phyloP scores from a whole-genome alignment of 2,888 invertebrate genomes.

The Ariolimax columbianus region DNA sequence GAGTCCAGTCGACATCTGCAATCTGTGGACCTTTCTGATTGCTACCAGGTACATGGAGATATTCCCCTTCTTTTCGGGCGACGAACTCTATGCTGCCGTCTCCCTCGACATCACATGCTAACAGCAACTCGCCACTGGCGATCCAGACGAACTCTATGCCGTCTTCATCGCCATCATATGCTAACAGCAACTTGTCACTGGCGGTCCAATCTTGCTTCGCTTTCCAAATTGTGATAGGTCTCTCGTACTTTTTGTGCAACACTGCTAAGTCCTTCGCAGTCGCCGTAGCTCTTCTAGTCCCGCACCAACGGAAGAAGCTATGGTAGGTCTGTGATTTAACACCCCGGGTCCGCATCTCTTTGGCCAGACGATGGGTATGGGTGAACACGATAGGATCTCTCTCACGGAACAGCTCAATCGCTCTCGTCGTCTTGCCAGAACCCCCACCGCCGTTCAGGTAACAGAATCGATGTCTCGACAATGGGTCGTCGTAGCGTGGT shows the following conservation, averaged over 20 bases:
- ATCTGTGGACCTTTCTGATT: background rate
- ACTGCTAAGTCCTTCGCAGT: background rate
- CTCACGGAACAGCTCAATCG: slow-evolving; percentile 8
- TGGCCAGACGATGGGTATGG: slow-evolving; percentile 10
- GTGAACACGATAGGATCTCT: slow-evolving; percentile 10
- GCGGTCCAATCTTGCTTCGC: background rate
- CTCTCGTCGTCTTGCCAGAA: slow-evolving; percentile 19
- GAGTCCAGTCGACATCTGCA: background rate
- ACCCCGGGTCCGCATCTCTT: slow-evolving; percentile 22
- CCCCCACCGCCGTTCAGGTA: slow-evolving; percentile 27
- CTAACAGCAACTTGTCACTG: background rate
- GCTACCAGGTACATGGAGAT: background rate
- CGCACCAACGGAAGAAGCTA: slow-evolving; percentile 28
- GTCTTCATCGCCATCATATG: background rate
- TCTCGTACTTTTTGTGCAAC: background rate
- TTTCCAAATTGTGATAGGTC: background rate
- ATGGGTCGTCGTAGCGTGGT: slow-evolving; percentile 19
- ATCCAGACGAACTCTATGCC: background rate
- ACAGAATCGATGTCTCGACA: slow-evolving; percentile 8
- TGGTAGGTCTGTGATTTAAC: slow-evolving; percentile 16
- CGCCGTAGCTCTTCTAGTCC: background rate
- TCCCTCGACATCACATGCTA: background rate
- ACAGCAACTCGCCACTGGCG: background rate
- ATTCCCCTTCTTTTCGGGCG: background rate
- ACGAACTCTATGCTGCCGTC: background rate